Evolutionary conservation across 2,113 vertebrate species (phyloP), one percentile per base, ranked within the genome.

Genomic region (Trogon melanurus): DNA sequence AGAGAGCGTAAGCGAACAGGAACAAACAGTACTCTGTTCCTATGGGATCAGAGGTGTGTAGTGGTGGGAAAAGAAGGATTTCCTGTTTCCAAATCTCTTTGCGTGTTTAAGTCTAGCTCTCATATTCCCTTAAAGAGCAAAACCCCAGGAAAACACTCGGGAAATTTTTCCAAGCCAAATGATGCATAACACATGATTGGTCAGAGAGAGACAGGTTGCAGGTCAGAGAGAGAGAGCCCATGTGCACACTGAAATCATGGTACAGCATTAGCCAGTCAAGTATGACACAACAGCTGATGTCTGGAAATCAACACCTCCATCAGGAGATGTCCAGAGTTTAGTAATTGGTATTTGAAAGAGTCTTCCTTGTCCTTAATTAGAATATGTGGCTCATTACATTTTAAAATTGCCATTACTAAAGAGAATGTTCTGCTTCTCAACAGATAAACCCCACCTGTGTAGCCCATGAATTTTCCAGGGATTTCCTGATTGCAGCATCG

Each of bases 401-500:
- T 87, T 67, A 79, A 75, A 85, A 82, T 10, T 47, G 58, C 13
- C 29, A 36, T 36, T 74, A 84, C 4, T 65, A 57, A 71, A 69
- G 17, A 67, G 11, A 36, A 85, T 22, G 11, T n/a, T 74, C 21
- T 58, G 21, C 50, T 65, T 60, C 54, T 47, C 29, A 60, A 16
- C 3, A 81, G 36, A 73, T 56, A 94, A 53, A 76, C 45, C 57
- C 85, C 94, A 99, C 99, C 99, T 53, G 99, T 99, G 96, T 99
- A 99, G 86, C 99, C 99, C 99, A 99, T 99, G 98, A 99, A 99
- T 97, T 99, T 99, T 71, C 99, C 99, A 50, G 99, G 99, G 85
- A 99, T 99, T 96, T 99, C 99, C 97, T 99, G 99, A 97, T 99
- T 99, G 97, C 99, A 99, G 97, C 99, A 99, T 93, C 99, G 99